Conservation (phyloP, 2,888 invertebrate species). For the Rhimphoctona megacephalus region DNA sequence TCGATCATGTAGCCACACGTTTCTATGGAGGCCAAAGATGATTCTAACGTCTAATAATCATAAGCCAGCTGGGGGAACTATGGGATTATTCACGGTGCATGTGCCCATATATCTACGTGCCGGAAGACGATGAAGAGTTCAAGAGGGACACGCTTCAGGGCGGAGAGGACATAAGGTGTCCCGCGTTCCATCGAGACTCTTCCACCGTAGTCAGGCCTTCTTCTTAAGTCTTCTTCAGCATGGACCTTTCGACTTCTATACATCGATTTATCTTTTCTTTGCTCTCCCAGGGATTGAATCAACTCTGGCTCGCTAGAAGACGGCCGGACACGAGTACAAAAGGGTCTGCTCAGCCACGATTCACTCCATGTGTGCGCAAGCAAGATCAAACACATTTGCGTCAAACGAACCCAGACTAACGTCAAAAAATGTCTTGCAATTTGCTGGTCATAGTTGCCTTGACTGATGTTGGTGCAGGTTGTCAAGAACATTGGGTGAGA, state of each 20-base stretch:
- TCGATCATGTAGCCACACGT: slow-evolving; percentile 1
- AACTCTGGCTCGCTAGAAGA: slow-evolving; percentile 4
- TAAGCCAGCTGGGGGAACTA: slow-evolving; percentile 32
- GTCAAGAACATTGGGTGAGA: neutral
- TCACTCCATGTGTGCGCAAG: neutral
- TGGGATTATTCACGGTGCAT: slow-evolving; percentile 44
- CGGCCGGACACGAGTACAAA: slow-evolving; percentile 42
- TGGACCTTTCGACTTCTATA: slow-evolving; percentile 1
- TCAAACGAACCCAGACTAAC: neutral
- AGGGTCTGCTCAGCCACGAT: neutral
- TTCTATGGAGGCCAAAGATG: slow-evolving; percentile 3
- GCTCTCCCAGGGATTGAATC: slow-evolving; percentile 5
- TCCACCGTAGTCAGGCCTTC: slow-evolving; percentile 51
- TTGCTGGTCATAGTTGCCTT: neutral
- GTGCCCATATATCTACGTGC: slow-evolving; percentile 17
- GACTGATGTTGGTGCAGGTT: neutral
- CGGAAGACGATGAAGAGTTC: slow-evolving; percentile 52
- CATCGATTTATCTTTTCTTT: slow-evolving; percentile 46
- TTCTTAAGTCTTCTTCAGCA: slow-evolving; percentile 30
- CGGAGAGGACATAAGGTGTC: slow-evolving; percentile 67
- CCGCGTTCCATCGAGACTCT: slow-evolving; percentile 65
- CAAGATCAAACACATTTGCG: neutral
- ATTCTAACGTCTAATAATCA: slow-evolving; percentile 56
- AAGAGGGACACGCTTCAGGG: slow-evolving; percentile 41
- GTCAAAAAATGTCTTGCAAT: neutral